phyloP scores from a whole-genome alignment of 37 sponge, comb jelly and placozoan genomes.

The Beroe ovata region DNA sequence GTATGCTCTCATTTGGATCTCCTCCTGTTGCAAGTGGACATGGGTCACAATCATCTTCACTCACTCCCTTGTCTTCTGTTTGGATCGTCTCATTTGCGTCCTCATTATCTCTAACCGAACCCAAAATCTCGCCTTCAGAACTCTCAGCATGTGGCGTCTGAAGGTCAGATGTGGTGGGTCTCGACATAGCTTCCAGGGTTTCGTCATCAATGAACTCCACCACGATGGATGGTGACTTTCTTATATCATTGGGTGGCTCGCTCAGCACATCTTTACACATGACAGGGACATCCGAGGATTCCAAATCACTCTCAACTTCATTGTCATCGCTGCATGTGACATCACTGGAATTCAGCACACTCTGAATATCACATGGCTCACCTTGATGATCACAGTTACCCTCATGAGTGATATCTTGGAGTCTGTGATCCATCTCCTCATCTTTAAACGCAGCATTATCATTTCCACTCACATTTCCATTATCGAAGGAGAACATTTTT shows the following conservation, averaged over 20 bases:
- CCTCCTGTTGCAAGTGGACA: background rate
- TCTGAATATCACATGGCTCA: background rate
- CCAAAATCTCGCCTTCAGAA: background rate
- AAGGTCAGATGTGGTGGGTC: background rate
- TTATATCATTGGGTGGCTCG: background rate
- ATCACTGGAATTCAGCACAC: background rate
- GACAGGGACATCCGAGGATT: background rate
- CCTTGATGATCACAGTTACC: background rate
- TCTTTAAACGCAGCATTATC: background rate
- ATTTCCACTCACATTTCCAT: background rate
- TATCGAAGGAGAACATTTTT: background rate
- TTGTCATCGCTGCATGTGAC: background rate
- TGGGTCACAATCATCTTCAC: background rate
- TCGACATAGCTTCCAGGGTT: background rate
- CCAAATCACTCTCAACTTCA: background rate
- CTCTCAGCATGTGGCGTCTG: background rate
- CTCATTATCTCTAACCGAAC: no score
- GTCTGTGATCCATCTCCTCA: background rate
- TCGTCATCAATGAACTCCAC: conserved; percentile 27
- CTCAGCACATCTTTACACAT: background rate
- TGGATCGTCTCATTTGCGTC: background rate
- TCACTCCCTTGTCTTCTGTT: background rate
- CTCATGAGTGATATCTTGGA: background rate
- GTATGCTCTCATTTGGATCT: background rate
- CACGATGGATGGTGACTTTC: conserved; percentile 21